Conservation (phyloP, 2,888 invertebrate species). For the Apamea sordens region DNA sequence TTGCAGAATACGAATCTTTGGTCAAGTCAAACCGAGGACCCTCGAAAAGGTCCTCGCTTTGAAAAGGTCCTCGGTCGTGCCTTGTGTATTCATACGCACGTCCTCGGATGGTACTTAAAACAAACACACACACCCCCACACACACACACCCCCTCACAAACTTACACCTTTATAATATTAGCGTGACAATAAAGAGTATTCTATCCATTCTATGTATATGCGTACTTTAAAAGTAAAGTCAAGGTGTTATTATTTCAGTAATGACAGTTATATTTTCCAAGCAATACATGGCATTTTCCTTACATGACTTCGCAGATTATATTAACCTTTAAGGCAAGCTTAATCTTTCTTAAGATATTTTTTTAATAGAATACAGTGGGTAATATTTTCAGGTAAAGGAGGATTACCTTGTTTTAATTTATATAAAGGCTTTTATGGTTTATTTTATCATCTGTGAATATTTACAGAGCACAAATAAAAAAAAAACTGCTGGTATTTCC, state of each 20-base stretch:
- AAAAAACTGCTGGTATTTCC: constrained; percentile 41
- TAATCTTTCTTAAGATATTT: neutral
- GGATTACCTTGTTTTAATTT: constrained; percentile 4
- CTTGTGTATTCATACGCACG: too few relatives aligned
- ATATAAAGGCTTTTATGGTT: neutral
- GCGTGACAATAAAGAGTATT: neutral
- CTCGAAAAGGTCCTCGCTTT: too few relatives aligned
- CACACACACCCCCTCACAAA: too few relatives aligned
- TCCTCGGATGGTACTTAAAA: too few relatives aligned
- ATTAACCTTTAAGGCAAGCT: neutral
- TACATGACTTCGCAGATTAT: neutral
- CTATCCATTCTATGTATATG: too few relatives aligned
- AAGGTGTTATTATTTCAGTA: neutral
- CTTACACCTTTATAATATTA: too few relatives aligned
- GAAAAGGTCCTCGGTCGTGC: too few relatives aligned
- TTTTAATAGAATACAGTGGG: neutral
- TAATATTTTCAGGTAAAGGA: constrained; percentile 5
- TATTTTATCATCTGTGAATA: constrained; percentile 14
- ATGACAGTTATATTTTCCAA: neutral
- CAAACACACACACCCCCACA: too few relatives aligned
- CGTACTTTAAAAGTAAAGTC: neutral
- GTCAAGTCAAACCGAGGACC: too few relatives aligned
- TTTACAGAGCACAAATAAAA: constrained; percentile 21
- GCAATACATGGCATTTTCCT: neutral
- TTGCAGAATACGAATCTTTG: too few relatives aligned